Base-by-base conservation (phyloP, 2,888 invertebrate genomes). In the Magallana nippona region DNA sequence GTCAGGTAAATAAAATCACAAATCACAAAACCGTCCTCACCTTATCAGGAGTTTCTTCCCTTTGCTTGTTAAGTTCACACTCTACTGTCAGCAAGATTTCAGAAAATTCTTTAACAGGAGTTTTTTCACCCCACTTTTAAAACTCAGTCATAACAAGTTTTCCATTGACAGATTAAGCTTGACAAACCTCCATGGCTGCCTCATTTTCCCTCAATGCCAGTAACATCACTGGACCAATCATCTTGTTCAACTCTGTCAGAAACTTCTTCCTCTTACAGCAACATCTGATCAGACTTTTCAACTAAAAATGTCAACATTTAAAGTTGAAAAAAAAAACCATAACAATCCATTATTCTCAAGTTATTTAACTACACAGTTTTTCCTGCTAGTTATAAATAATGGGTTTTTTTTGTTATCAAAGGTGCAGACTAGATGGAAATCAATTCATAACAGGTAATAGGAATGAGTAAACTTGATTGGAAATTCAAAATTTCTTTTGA, bases 201-300 rank as follows among this genome's bases (percentile, higher is more conserved):
- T 92, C 90, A 88, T 94, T 93, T 91, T 96, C 96, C 85, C 96
- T 95, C 86, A 97, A 95, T 1, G 96, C 96, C 88, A 97, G 95
- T 87, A 97, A 94, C 94, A 97, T 95, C 89, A 96, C 96, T 87
- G 97, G 96, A 0, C 95, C 95, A 57, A 96, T 95, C 89, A 96
- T 95, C 92, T 96, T 96, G 88, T 96, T 96, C 93, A 96, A 95
- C 92, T 96, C 95, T 90, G 96, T 95, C 85, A 96, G 95, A 91
- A 96, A 96, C 89, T 96, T 96, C 94, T 97, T 96, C 89, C 96
- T 95, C 91, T 96, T 96, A 91, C 96, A 96, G 93, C 97, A 97
- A 92, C 96, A 96, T 58, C 88, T 86, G 84, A 95, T 95, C 83
- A 95, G 87, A 22, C 93, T 92, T 27, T 93, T 92, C 86, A 95